Percentiles rank a stretch among this genome's conserved stretches.
These are phyloP conservation scores for Chaitophorus viminalis DNA, from an alignment of 2,888 invertebrate genomes.

Conservation along the genomic window DNA sequence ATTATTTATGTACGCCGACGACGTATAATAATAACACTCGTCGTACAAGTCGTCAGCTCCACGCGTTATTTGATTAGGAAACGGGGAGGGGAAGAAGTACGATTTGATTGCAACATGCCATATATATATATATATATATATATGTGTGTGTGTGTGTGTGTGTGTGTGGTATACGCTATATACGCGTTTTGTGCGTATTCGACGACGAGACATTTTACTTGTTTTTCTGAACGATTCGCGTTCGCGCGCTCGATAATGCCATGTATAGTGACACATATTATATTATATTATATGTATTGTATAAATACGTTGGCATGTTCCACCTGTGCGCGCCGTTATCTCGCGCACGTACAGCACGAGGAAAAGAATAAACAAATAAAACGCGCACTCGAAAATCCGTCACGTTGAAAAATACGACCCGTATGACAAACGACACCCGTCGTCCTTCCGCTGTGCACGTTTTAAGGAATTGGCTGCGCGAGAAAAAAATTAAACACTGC, in stretches of 20 bases:
- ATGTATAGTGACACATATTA: neutral
- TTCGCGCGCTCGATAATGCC: neutral
- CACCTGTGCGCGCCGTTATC: neutral
- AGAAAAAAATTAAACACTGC: neutral
- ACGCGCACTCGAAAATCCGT: neutral
- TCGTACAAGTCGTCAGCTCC: too few species aligned
- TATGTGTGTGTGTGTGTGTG: too few species aligned
- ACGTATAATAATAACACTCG: too few species aligned
- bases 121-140: too few species aligned
- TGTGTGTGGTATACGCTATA: too few species aligned
- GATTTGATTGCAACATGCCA: too few species aligned
- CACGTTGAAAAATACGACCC: constrained; percentile 23
- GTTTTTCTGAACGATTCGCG: neutral
- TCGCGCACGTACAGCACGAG: neutral
- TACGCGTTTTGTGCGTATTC: too few species aligned
- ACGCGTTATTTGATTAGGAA: too few species aligned
- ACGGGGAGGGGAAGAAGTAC: too few species aligned
- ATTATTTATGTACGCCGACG: too few species aligned
- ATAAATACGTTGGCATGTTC: neutral
- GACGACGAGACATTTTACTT: too few species aligned
- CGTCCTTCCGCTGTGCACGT: neutral
- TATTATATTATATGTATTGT: too few species aligned
- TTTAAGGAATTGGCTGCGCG: neutral
- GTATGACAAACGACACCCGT: constrained; percentile 38
- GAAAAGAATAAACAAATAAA: neutral